phyloP scores from a whole-genome alignment of 2,888 invertebrate species.

The Epistrophe eligans region DNA sequence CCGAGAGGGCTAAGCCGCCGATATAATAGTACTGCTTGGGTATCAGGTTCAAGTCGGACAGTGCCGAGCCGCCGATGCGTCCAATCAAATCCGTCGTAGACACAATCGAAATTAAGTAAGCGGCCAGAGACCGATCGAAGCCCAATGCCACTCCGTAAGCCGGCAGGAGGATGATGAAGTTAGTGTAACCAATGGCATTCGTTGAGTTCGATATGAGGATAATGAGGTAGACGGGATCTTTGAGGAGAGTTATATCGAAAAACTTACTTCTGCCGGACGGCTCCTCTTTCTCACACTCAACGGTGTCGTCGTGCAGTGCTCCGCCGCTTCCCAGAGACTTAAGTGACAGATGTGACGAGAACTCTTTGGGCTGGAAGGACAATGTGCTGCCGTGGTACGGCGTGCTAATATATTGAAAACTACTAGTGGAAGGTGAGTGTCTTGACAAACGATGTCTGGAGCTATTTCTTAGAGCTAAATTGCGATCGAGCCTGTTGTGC shows the following conservation, averaged over 20 bases:
- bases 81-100: constrained; percentile 92
- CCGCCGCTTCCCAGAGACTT: constrained; percentile 87
- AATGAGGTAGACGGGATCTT: constrained; percentile 92
- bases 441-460: constrained; percentile 85
- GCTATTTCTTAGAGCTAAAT: constrained; percentile 80
- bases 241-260: constrained; percentile 89
- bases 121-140: constrained; percentile 89
- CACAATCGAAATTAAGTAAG: constrained; percentile 91
- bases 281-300: constrained; percentile 78
- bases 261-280: constrained; percentile 84
- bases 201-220: constrained; percentile 94
- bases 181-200: constrained; percentile 94
- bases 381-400: constrained; percentile 94
- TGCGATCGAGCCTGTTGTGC: constrained; percentile 79
- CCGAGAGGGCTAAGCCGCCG: constrained; percentile 90
- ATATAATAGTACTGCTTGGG: constrained; percentile 94
- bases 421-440: constrained; percentile 91
- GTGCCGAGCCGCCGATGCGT: constrained; percentile 92
- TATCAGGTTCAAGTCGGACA: constrained; percentile 90
- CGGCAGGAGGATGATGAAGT: constrained; percentile 92
- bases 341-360: constrained; percentile 91
- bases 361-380: constrained; percentile 90
- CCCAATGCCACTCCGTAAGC: constrained; percentile 89
- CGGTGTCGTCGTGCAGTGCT: constrained; percentile 74
- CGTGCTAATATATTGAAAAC: constrained; percentile 93